phyloP scores from a whole-genome alignment of 2,797 vertebrate genomes.

The Hoplostethus atlanticus region DNA sequence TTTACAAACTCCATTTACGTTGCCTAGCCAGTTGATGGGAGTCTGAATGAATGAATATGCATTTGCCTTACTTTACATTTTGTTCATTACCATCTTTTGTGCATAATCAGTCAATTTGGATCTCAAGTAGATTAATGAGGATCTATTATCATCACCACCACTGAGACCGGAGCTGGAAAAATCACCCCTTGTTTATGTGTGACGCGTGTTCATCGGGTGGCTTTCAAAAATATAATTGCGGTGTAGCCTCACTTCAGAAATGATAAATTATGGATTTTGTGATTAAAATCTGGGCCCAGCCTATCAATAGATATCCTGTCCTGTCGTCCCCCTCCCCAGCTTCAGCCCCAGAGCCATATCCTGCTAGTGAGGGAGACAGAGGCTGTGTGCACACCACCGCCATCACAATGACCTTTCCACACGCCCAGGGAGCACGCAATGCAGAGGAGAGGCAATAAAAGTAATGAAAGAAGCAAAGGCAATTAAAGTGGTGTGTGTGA shows the following conservation, averaged over 20 bases:
- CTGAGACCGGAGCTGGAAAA: slow-evolving; percentile 11
- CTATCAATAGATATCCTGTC: slow-evolving; percentile 34
- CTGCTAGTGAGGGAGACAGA: slow-evolving; percentile 65
- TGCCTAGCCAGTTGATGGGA: not conserved
- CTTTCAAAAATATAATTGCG: slow-evolving; percentile 39
- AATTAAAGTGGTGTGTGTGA: slow-evolving; percentile 86
- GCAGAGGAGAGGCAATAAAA: slow-evolving; percentile 88
- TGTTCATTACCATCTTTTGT: slow-evolving; percentile 13
- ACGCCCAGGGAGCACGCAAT: slow-evolving; percentile 81
- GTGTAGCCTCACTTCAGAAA: slow-evolving; percentile 24
- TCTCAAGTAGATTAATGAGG: not conserved
- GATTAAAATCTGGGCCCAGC: slow-evolving; percentile 36
- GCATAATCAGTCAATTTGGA: slow-evolving; percentile 1
- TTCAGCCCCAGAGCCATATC: slow-evolving; percentile 61
- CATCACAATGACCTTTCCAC: slow-evolving; percentile 87
- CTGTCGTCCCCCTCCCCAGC: slow-evolving; percentile 51
- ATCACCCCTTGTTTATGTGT: slow-evolving; percentile 4
- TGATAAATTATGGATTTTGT: slow-evolving; percentile 34
- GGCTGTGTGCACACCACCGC: slow-evolving; percentile 63
- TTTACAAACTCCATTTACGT: slow-evolving; percentile 21
- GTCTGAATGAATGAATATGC: slow-evolving; percentile 38
- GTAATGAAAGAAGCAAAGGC: slow-evolving; percentile 89
- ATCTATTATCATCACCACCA: slow-evolving; percentile 16
- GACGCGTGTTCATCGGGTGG: not conserved
- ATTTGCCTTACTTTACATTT: slow-evolving; percentile 27